Base-by-base conservation (phyloP, 2,888 invertebrate genomes). In the Agapetus fuscipes region DNA sequence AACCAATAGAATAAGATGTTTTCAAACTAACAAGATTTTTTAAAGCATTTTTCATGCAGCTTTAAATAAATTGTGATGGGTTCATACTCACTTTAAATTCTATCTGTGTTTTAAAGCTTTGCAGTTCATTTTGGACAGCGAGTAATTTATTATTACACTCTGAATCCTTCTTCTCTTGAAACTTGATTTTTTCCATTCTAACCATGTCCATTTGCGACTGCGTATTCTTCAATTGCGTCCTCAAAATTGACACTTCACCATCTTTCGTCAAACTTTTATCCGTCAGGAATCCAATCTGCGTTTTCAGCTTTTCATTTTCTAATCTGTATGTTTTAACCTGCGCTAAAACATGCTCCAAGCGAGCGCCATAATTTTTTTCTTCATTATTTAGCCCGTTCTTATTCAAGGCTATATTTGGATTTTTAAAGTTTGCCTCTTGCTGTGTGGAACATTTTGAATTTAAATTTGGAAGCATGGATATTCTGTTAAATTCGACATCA, bases 231-330 rank as follows among this genome's bases (percentile, higher is more conserved):
- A 76, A 51, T 53, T 75, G 74, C 2, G 64, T 64, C 10, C 75
- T 56, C 38, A 76, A 53, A 50, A 75, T 72, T 3, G 71, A 64
- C 0, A 71, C 67, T 53, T 76, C 76, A 1, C 72, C 75, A 51
- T 72, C 72, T 50, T 74, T 74, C 0, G 69, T 71, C 1, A 69
- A 61, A 58, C 64, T 71, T 55, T 70, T 64, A 30, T 71, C 66
- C 28, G 63, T 48, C 27, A 59, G 43, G 26, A 30, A 16, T 3
- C 32, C 36, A 10, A 37, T 30, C 11, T 47, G 30, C 5, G 27
- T 16, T 17, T 38, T 37, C 13, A 45, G 30, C 42, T 43, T 46
- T 49, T 48, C 17, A 56, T 41, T 51, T 51, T 51, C 16, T 28
- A 17, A 36, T 54, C 49, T 37, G 3, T 31, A 17, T 2, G 30